Base-by-base conservation (phyloP, 2,797 vertebrate genomes). In the Pygocentrus nattereri region DNA sequence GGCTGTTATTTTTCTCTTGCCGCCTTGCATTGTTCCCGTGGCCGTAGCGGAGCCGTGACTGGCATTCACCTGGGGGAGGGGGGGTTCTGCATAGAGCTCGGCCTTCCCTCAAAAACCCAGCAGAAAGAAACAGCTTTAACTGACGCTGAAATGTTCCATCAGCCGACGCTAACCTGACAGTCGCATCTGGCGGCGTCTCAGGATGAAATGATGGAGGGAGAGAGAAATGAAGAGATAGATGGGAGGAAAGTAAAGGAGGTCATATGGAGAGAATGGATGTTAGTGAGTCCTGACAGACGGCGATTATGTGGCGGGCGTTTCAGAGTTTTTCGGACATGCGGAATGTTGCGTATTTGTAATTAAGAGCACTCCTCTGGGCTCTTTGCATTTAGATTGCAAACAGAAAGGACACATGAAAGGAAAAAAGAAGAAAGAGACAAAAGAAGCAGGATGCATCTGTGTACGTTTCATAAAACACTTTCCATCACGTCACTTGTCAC, bases 11-110 rank as follows among this genome's bases (percentile, higher is more conserved):
- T 76, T 75, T 83, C 69, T 70, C 76, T 71, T 70, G 49, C 72
- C 59, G 41, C 30, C 25, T 84, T 85, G 56, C 65, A 49, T 84
- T 56, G 31, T 59, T 86, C 44, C 74, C 82, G 62, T 76, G 80
- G 82, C 82, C 58, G 62, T 75, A 81, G 82, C 62, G 52, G 19
- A 79, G 70, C 1, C 68, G 84, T 76, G 80, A 86, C 86, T 88
- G 89, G 76, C 91, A 88, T 84, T 76, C 61, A 34, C 15, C 3
- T n/a, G 56, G 56, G 56, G 56, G 58, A 7, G 68, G 61, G 61
- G 61, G 2, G 2, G 65, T 88, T 88, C 88, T 87, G 85, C 91
- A 89, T 92, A 91, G 92, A 88, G 93, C 81, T 92, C 93, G 87
- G 81, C 84, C 84, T 72, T 73, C 44, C 88, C 61, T 31, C 69